Conservation (phyloP, 1,140 invertebrate species). For the Brevipalpus yothersi region DNA sequence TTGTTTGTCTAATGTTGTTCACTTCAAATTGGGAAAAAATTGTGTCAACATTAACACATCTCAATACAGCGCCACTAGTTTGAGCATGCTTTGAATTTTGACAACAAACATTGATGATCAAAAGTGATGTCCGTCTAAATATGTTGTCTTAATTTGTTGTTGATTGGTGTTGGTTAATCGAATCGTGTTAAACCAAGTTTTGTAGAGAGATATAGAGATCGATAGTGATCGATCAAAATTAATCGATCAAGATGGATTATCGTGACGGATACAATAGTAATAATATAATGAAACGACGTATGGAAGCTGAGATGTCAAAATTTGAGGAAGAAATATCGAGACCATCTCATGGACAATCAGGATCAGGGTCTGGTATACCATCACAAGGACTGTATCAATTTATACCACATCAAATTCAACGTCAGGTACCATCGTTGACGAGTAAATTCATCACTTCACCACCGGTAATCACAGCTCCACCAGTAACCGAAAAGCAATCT, state of each 20-base stretch:
- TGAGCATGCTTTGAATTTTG: too few species aligned
- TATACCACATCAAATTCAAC: conserved; percentile 14
- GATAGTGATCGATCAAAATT: not conserved
- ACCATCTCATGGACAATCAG: not conserved
- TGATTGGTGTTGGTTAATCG: too few species aligned
- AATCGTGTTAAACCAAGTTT: too few species aligned
- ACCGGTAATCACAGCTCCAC: not conserved
- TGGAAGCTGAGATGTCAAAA: conserved; percentile 8
- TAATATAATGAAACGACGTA: not conserved
- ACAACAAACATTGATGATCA: too few species aligned
- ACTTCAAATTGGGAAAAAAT: too few species aligned
- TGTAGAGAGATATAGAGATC: not conserved
- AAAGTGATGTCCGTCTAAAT: too few species aligned
- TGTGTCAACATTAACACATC: too few species aligned
- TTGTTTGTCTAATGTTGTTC: too few species aligned
- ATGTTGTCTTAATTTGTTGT: too few species aligned
- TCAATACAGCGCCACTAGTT: too few species aligned
- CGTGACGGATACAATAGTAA: not conserved
- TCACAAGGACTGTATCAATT: conserved; percentile 1
- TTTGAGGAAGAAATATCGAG: conserved; percentile 5
- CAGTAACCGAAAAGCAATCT: not conserved
- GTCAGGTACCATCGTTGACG: conserved; percentile 8
- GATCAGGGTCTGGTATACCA: not conserved
- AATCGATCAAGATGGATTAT: not conserved
- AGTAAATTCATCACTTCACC: not conserved